Evolutionary conservation across 2,797 vertebrate genomes (phyloP).

Genomic region (Vultur gryphus): DNA sequence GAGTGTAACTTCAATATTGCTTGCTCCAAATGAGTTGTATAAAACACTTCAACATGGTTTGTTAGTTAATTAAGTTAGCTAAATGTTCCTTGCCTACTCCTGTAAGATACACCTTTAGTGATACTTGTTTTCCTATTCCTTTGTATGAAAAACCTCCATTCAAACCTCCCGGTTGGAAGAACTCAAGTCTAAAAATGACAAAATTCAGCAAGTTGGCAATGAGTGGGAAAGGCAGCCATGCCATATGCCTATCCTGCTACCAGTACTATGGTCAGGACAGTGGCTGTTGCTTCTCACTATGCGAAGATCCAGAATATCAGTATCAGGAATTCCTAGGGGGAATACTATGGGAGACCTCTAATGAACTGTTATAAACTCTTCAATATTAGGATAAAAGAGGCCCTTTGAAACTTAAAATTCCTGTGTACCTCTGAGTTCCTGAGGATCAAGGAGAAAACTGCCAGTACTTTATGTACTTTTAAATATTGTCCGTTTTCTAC

Average conservation of each 20-base stretch:
- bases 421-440: neutral
- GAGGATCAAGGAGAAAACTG: neutral
- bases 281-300: neutral
- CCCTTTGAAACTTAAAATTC: neutral
- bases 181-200: neutral
- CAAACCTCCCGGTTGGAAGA: neutral
- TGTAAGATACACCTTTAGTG: neutral
- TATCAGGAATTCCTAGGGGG: neutral
- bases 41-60: neutral
- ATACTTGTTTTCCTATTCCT: neutral
- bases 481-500: neutral
- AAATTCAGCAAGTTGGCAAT: neutral
- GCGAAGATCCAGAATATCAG: neutral
- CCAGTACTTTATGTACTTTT: neutral
- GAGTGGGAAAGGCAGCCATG: neutral
- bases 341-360: neutral
- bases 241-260: neutral
- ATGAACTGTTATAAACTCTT: accelerated
- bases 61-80: neutral
- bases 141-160: neutral
- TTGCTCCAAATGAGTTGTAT: neutral
- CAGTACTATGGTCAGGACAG: neutral
- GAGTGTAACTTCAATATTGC: neutral
- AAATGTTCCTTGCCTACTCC: neutral
- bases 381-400: neutral